A percentile compares a stretch with the other conserved stretches of the same genome.
Conservation (phyloP, 2,113 vertebrate genomes). For the Sander lucioperca region DNA sequence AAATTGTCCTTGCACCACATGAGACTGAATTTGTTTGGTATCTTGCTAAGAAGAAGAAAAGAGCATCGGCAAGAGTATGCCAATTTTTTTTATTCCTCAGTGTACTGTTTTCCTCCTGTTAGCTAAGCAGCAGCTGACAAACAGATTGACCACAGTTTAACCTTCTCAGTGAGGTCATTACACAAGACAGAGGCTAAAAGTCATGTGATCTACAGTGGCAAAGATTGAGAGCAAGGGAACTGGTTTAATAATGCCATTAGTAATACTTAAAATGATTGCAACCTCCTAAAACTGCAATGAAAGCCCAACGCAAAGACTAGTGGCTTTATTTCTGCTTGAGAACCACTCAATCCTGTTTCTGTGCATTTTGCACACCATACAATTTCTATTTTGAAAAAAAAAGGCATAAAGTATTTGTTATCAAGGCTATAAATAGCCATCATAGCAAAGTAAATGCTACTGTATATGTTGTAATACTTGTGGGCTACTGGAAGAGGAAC, state of each 20-base stretch:
- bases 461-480: neutral
- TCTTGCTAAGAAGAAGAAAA: constrained; percentile 51
- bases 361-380: neutral
- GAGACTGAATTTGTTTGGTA: constrained; percentile 42
- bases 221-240: constrained; percentile 21
- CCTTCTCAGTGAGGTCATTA: constrained; percentile 30
- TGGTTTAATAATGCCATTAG: constrained; percentile 39
- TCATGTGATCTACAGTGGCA: constrained; percentile 21
- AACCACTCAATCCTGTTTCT: neutral
- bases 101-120: constrained; percentile 8
- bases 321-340: neutral
- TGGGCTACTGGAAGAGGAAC: neutral
- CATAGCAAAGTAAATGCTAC: constrained; percentile 15
- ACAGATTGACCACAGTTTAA: constrained; percentile 37
- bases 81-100: constrained; percentile 34
- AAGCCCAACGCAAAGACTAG: constrained; percentile 10
- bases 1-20: constrained; percentile 31
- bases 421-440: neutral
- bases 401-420: neutral
- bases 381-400: neutral
- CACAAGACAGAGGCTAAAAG: constrained; percentile 13
- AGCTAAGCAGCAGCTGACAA: constrained; percentile 17
- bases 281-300: neutral
- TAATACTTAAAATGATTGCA: constrained; percentile 9
- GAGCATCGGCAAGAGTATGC: constrained; percentile 21